Percentiles rank a stretch among this genome's conserved stretches.
Conservation (phyloP, 2,888 invertebrate genomes). For the Papilio demoleus region DNA sequence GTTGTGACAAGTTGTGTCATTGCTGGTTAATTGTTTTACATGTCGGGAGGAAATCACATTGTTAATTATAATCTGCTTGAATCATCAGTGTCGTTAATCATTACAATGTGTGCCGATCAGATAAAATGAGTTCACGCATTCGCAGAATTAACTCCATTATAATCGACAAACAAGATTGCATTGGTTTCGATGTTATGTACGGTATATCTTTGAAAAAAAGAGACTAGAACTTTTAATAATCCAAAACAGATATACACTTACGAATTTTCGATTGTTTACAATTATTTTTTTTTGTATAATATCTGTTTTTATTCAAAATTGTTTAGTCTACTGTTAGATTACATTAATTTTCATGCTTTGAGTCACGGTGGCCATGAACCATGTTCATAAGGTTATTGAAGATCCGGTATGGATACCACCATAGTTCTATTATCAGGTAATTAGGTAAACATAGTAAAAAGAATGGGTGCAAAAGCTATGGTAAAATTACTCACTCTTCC, state of each 20-base stretch:
- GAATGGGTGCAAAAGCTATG: not conserved
- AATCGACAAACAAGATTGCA: not conserved
- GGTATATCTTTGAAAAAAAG: too few species aligned
- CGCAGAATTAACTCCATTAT: not conserved
- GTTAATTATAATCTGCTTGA: conserved; percentile 3
- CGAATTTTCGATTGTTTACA: conserved; percentile 7
- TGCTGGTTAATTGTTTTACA: not conserved
- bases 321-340: conserved; percentile 25
- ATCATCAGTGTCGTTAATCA: not conserved
- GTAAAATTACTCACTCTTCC: not conserved
- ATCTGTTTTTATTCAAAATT: conserved; percentile 23
- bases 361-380: conserved; percentile 4
- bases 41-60: not conserved
- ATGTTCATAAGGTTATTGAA: not conserved
- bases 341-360: conserved; percentile 6
- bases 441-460: conserved; percentile 9
- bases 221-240: too few species aligned
- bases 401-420: not conserved
- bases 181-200: too few species aligned
- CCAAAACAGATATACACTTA: not conserved
- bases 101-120: not conserved
- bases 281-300: not conserved
- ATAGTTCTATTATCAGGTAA: conserved; percentile 6
- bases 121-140: conserved; percentile 2
- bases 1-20: not conserved